Conservation (phyloP, 1,140 invertebrate species). For the Pinna nobilis region DNA sequence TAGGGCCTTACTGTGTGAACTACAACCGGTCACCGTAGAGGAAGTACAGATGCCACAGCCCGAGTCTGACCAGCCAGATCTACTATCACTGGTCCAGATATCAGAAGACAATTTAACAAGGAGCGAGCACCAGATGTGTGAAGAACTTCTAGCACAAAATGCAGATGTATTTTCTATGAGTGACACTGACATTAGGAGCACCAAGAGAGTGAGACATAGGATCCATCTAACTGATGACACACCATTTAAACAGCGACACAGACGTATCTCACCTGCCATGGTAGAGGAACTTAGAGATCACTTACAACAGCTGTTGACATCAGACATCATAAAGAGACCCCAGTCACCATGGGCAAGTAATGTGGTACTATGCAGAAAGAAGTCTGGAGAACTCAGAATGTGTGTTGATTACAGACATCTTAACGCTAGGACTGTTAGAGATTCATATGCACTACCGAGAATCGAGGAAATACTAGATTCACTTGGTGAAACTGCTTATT, state of each 20-base stretch:
- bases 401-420: constrained; percentile 2
- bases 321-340: constrained; percentile 21
- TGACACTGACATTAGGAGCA: constrained; percentile 22
- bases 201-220: constrained; percentile 3
- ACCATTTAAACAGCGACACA: constrained; percentile 16
- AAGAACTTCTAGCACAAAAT: not conserved
- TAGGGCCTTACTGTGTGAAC: constrained; percentile 12
- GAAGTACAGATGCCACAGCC: no score
- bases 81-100: not conserved
- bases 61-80: no score
- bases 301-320: constrained; percentile 7
- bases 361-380: constrained; percentile 17
- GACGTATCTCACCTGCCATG: constrained; percentile 19
- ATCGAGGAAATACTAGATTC: constrained; percentile 11
- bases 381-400: not conserved
- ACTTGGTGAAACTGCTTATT: not conserved
- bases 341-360: constrained; percentile 16
- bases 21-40: constrained; percentile 17
- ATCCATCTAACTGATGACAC: constrained; percentile 11
- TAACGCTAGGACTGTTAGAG: not conserved
- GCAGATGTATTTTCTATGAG: constrained; percentile 17
- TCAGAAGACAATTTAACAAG: not conserved
- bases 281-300: constrained; percentile 18
- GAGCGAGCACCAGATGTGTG: not conserved
- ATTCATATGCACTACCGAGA: not conserved